These are phyloP conservation scores for Chauna torquata DNA, from an alignment of 2,113 vertebrate genomes.

Conservation along the genomic window DNA sequence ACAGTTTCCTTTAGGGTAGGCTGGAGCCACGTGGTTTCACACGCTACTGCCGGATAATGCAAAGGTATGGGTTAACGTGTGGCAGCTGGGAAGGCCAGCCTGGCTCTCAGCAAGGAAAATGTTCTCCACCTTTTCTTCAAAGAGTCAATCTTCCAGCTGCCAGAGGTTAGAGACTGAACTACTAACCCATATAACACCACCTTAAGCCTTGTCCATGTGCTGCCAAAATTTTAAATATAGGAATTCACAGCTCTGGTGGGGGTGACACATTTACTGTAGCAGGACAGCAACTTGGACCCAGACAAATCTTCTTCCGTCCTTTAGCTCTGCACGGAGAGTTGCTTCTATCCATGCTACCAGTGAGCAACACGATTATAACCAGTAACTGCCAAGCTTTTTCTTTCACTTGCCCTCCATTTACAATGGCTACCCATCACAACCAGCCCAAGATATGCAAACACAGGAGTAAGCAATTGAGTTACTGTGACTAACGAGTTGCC, in stretches of 20 bases:
- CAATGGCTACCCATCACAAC: not conserved
- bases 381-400: not conserved
- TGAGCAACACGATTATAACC: not conserved
- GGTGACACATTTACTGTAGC: not conserved
- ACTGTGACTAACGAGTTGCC: not conserved
- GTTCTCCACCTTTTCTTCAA: not conserved
- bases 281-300: not conserved
- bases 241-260: not conserved
- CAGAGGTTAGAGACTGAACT: not conserved
- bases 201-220: not conserved
- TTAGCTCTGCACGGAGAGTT: not conserved
- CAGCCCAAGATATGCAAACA: not conserved
- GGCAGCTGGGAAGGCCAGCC: not conserved
- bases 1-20: not conserved
- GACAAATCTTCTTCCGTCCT: not conserved
- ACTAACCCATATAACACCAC: not conserved
- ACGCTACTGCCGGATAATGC: fast-evolving
- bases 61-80: not conserved
- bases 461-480: not conserved
- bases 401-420: not conserved
- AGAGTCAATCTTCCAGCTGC: not conserved
- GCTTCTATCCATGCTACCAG: not conserved
- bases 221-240: not conserved
- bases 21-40: not conserved
- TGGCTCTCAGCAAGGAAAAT: not conserved